Base-by-base conservation (phyloP, 2,797 vertebrate genomes). In the Sitta carolinensis region DNA sequence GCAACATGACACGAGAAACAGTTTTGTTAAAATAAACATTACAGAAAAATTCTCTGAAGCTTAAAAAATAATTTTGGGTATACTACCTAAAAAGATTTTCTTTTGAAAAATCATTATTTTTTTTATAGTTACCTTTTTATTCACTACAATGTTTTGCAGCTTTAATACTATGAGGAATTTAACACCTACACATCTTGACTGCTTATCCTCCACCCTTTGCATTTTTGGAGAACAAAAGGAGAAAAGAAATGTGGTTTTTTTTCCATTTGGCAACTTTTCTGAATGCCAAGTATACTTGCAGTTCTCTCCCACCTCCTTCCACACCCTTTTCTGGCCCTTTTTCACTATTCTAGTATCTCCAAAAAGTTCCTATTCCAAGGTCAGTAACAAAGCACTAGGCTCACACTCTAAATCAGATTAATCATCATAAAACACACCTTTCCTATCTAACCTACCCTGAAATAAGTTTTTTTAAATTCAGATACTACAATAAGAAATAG, bases 291-390 rank as follows among this genome's bases (percentile, higher is more conserved):
- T 81, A 72, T 84, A 95, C 87, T 89, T 13, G 12, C 52, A 89
- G 94, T 67, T 91, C 89, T 78, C 87, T 80, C 84, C 90, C 79
- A 91, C 87, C 93, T 93, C 73, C 58, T 84, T 93, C 89, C 90
- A 94, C 94, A 95, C 87, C 93, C 95, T 89, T 4, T 82, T 84
- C 90, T 92, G 50, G 30, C 90, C 75, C 87, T 94, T 89, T 81
- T 76, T 84, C 61, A 76, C 62, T 95, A 52, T 59, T 84, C 62
- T 7, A 61, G 0, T 15, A 78, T 86, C 79, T 62, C 84, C 36
- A 67, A 58, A 72, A 89, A 93, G 52, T 34, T 89, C 32, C 59
- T 77, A 55, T 2, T 93, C 87, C 63, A 57, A 57, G 82, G 79
- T 86, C 93, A 92, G 47, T 59, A 92, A 75, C 5, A 48, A 72